phyloP scores from a whole-genome alignment of 2,797 vertebrate species.

The Apogon hyalosoma region DNA sequence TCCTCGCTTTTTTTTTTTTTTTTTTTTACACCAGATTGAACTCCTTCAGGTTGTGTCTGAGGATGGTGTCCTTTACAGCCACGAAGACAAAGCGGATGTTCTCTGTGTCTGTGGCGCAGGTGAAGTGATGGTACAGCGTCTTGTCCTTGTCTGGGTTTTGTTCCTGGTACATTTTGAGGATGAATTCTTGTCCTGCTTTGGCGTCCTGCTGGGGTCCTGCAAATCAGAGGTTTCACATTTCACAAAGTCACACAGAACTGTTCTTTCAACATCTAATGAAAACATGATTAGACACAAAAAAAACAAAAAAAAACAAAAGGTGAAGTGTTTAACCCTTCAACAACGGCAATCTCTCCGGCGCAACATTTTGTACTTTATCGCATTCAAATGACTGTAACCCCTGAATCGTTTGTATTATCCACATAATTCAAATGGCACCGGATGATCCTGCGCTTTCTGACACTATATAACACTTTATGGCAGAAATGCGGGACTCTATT shows the following conservation, averaged over 20 bases:
- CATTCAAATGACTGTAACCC: too few species aligned
- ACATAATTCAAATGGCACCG: too few species aligned
- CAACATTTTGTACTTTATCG: too few species aligned
- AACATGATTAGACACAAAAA: background rate
- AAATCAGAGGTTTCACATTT: conserved; percentile 2
- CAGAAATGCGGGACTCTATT: too few species aligned
- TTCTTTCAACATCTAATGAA: background rate
- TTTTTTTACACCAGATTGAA: conserved; percentile 86
- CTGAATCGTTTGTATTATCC: too few species aligned
- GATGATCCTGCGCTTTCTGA: too few species aligned
- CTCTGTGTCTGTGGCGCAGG: conserved; percentile 92
- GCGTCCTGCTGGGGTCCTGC: conserved; percentile 88
- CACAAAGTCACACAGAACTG: background rate
- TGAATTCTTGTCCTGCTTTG: conserved; percentile 87
- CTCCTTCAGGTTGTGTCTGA: conserved; percentile 89
- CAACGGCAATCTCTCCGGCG: too few species aligned
- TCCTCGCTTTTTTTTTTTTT: background rate
- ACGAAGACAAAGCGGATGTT: conserved; percentile 91
- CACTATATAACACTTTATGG: too few species aligned
- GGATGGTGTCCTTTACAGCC: conserved; percentile 92
- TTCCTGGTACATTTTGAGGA: conserved; percentile 91
- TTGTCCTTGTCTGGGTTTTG: conserved; percentile 92
- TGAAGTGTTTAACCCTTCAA: too few species aligned
- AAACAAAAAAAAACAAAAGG: background rate
- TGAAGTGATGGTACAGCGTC: conserved; percentile 91